Evolutionary conservation across 2,113 vertebrate species (phyloP).

Genomic region (Heterocephalus glaber): DNA sequence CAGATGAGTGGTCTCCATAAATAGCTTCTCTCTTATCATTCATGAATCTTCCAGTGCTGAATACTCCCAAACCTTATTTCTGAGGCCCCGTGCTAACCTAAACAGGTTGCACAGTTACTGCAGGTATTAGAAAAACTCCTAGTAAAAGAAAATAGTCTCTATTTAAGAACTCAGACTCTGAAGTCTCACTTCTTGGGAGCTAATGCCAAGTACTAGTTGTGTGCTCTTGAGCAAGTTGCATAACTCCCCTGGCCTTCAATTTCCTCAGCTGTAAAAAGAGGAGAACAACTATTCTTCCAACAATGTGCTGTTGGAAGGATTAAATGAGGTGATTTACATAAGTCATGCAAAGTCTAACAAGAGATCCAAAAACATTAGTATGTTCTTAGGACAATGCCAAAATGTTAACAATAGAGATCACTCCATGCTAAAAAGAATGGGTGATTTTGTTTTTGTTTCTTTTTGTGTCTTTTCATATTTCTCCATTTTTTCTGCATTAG

Average conservation of each 20-base stretch:
- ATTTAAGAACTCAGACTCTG: background rate
- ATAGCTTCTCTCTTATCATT: background rate
- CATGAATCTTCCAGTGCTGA: background rate
- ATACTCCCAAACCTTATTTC: background rate
- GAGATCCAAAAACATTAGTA: background rate
- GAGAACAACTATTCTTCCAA: background rate
- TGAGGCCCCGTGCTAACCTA: background rate
- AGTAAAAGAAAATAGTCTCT: background rate
- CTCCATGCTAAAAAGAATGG: background rate
- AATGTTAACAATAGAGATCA: background rate
- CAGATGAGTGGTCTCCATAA: background rate
- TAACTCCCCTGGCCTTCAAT: background rate
- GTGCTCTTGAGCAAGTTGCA: background rate
- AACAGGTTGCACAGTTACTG: background rate
- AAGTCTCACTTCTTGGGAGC: background rate
- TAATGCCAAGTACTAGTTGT: background rate
- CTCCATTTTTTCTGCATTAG: background rate
- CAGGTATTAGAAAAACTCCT: background rate
- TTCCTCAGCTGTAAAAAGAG: background rate
- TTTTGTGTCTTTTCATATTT: background rate
- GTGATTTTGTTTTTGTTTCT: slow-evolving; percentile 1
- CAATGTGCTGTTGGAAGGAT: background rate
- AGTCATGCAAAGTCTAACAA: background rate
- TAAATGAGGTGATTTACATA: background rate
- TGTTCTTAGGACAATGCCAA: background rate